A percentile compares a stretch with the other conserved stretches of the same genome.
Conservation (phyloP, 1,140 invertebrate species). For the Polypedilum vanderplanki region DNA sequence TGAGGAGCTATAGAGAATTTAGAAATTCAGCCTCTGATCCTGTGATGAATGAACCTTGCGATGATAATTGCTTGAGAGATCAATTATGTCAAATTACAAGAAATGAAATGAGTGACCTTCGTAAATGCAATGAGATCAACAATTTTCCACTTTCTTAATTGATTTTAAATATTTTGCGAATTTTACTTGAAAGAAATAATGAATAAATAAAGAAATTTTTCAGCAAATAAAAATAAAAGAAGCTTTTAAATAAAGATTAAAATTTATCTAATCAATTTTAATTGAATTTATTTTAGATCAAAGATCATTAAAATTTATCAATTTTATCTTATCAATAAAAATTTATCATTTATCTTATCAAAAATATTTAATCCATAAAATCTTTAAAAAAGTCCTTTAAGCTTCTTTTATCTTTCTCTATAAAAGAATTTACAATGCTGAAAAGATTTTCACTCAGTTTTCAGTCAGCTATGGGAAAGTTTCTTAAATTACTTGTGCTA, state of each 20-base stretch:
- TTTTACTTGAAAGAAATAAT: no score
- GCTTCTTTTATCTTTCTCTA: background rate
- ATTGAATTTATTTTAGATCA: no score
- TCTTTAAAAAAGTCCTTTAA: no score
- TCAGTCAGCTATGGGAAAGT: background rate
- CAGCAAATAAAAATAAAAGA: no score
- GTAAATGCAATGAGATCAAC: conserved; percentile 50
- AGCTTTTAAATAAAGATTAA: no score
- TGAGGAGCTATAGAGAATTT: conserved; percentile 38
- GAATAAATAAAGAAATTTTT: no score
- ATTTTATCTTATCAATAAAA: conserved; percentile 34
- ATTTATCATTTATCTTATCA: no score
- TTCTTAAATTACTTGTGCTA: background rate
- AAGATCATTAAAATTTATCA: no score
- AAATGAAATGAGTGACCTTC: conserved; percentile 48
- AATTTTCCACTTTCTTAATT: background rate
- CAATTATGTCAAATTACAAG: conserved; percentile 51
- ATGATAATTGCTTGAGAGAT: conserved; percentile 44
- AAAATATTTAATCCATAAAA: no score
- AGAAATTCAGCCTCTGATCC: conserved; percentile 44
- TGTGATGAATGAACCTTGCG: conserved; percentile 42
- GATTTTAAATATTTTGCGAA: background rate
- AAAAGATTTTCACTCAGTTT: background rate
- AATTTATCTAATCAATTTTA: no score
- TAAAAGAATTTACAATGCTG: background rate